These are phyloP conservation scores for Bos indicus DNA, from an alignment of 2,113 vertebrate genomes.

Conservation along the genomic window DNA sequence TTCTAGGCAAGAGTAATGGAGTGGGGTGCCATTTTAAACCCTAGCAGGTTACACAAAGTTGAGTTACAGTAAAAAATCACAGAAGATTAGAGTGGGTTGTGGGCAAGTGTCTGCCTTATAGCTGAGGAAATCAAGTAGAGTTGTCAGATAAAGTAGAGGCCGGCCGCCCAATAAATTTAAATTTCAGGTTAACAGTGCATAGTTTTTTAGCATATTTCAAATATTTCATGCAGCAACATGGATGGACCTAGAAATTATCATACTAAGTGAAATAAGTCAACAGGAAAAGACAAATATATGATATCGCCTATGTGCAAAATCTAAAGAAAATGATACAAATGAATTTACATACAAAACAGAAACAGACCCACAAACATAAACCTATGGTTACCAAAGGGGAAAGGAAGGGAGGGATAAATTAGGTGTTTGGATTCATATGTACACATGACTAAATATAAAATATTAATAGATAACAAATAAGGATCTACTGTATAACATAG, in stretches of 20 bases:
- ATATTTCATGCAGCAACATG: neutral
- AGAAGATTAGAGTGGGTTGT: neutral
- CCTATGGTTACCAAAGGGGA: neutral
- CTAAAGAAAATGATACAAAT: neutral
- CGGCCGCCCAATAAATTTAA: neutral
- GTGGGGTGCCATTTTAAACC: neutral
- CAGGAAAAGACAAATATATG: neutral
- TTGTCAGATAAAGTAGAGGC: neutral
- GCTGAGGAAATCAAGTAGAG: neutral
- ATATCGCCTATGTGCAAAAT: neutral
- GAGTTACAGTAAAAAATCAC: neutral
- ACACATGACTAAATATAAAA: neutral
- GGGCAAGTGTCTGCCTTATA: neutral
- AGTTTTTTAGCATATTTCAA: neutral
- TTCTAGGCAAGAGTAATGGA: too few relatives aligned
- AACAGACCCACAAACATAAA: neutral
- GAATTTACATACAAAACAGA: neutral
- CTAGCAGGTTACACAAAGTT: neutral
- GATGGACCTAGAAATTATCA: neutral
- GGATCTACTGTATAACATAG: neutral
- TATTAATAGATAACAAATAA: neutral
- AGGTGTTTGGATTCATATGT: neutral
- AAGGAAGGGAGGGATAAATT: neutral
- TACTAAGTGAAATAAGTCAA: neutral
- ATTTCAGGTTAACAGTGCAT: neutral